Evolutionary conservation across 2,113 vertebrate species (phyloP).

Genomic region (Rallus limicola): DNA sequence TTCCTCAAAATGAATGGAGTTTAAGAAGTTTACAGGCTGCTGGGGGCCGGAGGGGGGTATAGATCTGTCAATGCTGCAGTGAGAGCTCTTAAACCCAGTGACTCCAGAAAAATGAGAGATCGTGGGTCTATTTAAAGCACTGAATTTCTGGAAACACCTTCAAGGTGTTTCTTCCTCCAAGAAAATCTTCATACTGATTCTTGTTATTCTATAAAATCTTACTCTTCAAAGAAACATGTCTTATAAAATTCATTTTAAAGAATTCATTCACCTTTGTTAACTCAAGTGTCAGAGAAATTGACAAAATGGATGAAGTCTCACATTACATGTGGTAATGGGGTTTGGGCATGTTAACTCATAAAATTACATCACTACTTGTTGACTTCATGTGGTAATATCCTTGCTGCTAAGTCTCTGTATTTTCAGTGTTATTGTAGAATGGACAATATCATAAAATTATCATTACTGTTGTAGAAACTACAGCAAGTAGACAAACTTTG

Average conservation of each 20-base stretch:
- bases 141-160: not conserved
- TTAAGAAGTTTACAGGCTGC: not conserved
- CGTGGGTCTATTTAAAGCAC: not conserved
- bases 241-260: not conserved
- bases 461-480: not conserved
- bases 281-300: not conserved
- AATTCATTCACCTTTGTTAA: not conserved
- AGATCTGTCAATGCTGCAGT: not conserved
- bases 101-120: not conserved
- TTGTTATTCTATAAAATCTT: not conserved
- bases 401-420: not conserved
- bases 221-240: not conserved
- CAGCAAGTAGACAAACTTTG: not conserved
- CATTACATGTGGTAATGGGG: not conserved
- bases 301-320: not conserved
- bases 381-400: not conserved
- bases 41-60: not conserved
- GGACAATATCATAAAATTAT: not conserved
- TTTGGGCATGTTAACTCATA: not conserved
- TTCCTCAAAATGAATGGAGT: not conserved
- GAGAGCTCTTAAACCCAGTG: not conserved
- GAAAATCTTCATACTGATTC: not conserved
- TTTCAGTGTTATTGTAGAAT: not conserved
- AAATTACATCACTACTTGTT: not conserved
- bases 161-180: not conserved